Conservation (phyloP, 1,140 invertebrate species). For the Tachypleus tridentatus region DNA sequence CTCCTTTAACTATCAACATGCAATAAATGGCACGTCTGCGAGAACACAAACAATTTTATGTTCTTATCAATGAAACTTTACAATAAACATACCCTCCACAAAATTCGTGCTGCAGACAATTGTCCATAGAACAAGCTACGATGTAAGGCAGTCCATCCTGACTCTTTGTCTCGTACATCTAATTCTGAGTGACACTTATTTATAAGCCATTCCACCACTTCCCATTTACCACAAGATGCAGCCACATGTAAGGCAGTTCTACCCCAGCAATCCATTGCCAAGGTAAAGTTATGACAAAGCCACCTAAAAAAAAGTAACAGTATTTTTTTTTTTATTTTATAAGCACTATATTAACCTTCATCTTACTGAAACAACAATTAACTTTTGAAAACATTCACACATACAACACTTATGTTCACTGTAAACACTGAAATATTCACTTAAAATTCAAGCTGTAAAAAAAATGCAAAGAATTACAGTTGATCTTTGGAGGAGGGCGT, state of each 20-base stretch:
- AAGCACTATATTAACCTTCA: neutral
- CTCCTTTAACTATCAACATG: no score
- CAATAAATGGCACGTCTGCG: no score
- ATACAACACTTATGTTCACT: neutral
- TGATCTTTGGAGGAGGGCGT: no score
- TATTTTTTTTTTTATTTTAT: neutral
- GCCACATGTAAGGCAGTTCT: conserved; percentile 53
- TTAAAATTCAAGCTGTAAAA: neutral
- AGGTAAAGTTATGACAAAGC: conserved; percentile 18
- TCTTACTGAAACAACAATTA: neutral
- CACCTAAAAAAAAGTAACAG: conserved; percentile 10
- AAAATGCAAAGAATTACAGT: neutral
- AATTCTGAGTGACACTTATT: conserved; percentile 43
- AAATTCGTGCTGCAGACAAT: conserved; percentile 45
- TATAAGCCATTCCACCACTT: conserved; percentile 53
- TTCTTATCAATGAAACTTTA: no score
- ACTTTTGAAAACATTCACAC: neutral
- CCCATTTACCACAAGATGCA: conserved; percentile 47
- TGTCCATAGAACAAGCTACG: conserved; percentile 62
- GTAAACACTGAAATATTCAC: neutral
- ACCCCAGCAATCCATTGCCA: conserved; percentile 38
- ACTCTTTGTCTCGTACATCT: conserved; percentile 52
- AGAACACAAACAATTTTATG: no score
- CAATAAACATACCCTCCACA: conserved; percentile 42
- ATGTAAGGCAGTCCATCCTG: conserved; percentile 60